These are phyloP conservation scores for Coelopa frigida DNA, from an alignment of 1,140 invertebrate species.

Conservation along the genomic window DNA sequence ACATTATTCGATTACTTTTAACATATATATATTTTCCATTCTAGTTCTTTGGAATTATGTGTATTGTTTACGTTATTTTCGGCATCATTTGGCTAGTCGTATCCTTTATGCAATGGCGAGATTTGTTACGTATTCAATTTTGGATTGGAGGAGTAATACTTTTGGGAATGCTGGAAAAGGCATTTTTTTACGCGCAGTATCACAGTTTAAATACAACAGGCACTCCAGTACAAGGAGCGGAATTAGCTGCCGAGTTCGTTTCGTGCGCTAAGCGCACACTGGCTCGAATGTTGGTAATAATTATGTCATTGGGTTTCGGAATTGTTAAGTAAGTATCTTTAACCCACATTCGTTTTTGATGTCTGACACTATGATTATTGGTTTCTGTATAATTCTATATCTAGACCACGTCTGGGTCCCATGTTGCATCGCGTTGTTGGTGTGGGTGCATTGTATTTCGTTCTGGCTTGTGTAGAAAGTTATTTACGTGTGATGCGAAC, in stretches of 20 bases:
- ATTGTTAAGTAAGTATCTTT: constrained; percentile 75
- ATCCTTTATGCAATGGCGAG: constrained; percentile 81
- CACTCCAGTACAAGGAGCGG: constrained; percentile 56
- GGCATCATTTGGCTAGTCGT: constrained; percentile 78
- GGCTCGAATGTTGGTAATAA: constrained; percentile 86
- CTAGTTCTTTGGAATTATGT: constrained; percentile 88
- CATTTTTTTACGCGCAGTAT: constrained; percentile 86
- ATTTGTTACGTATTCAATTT: constrained; percentile 88
- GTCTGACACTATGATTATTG: constrained; percentile 8
- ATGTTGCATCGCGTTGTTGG: constrained; percentile 79
- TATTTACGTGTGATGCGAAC: constrained; percentile 67
- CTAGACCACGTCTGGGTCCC: constrained; percentile 74
- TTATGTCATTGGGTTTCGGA: constrained; percentile 89
- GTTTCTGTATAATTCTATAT: constrained; percentile 15
- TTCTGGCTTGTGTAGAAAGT: constrained; percentile 73
- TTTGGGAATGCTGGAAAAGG: constrained; percentile 76
- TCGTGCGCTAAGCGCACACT: constrained; percentile 77
- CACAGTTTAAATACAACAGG: constrained; percentile 72
- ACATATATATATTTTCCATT: constrained; percentile 2
- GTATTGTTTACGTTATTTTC: constrained; percentile 73
- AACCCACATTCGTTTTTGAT: background rate
- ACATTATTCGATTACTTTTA: constrained; percentile 1
- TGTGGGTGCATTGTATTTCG: constrained; percentile 73
- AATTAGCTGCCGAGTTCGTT: constrained; percentile 79
- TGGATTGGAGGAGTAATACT: constrained; percentile 90